A percentile compares a stretch with the other conserved stretches of the same genome.
Evolutionary conservation across 1,140 invertebrate species (phyloP).

Genomic region (Manduca sexta): DNA sequence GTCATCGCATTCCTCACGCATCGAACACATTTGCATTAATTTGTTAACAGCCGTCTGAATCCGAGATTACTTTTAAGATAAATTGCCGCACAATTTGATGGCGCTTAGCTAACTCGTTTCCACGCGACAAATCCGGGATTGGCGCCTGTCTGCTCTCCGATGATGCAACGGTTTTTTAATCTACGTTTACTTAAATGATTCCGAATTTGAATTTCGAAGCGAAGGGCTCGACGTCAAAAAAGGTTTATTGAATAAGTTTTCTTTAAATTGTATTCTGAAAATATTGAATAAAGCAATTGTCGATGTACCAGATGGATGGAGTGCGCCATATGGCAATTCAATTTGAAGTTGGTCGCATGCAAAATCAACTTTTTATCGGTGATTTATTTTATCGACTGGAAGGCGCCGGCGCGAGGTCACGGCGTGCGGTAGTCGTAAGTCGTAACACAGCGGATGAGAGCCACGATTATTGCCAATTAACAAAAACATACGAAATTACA

Average conservation of each 20-base stretch:
- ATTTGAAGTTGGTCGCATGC: constrained; percentile 28
- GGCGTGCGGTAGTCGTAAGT: constrained; percentile 19
- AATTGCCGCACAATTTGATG: constrained; percentile 46
- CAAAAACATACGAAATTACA: too few species aligned
- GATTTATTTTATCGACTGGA: constrained; percentile 51
- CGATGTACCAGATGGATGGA: not conserved
- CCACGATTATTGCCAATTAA: too few species aligned
- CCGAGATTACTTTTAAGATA: constrained; percentile 39
- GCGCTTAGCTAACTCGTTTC: constrained; percentile 41
- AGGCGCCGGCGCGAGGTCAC: constrained; percentile 51
- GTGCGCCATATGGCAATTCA: constrained; percentile 9
- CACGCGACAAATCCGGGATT: constrained; percentile 41
- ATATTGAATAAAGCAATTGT: not conserved
- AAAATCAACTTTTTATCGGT: constrained; percentile 57
- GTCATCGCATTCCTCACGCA: constrained; percentile 40
- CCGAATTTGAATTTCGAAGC: too few species aligned
- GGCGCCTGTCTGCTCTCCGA: not conserved
- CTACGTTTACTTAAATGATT: not conserved
- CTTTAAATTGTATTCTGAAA: too few species aligned
- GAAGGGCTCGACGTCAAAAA: too few species aligned
- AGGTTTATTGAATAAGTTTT: too few species aligned
- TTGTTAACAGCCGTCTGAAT: constrained; percentile 44
- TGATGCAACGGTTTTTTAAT: not conserved
- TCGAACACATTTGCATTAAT: constrained; percentile 54
- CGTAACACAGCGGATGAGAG: not conserved